Percentiles rank a stretch among this genome's conserved stretches.
phyloP scores from a whole-genome alignment of 1,140 invertebrate species.

The Piezodorus guildinii region DNA sequence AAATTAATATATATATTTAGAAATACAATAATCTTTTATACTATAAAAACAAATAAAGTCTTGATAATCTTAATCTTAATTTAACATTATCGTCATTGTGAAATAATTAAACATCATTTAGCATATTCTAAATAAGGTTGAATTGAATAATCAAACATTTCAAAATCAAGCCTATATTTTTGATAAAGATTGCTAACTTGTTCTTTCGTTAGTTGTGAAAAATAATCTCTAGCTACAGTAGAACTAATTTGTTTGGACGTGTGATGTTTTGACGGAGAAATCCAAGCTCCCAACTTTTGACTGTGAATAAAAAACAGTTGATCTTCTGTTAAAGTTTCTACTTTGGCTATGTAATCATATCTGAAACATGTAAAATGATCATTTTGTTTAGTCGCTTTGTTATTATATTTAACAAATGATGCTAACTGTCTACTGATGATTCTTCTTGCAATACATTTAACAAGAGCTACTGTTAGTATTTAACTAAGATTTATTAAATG shows the following conservation, averaged over 20 bases:
- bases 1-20: too few relatives aligned
- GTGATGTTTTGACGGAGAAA: conserved; percentile 50
- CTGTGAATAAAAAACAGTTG: conserved; percentile 59
- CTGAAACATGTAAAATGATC: too few relatives aligned
- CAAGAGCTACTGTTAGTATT: too few relatives aligned
- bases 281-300: background rate
- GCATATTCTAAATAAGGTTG: conserved; percentile 55
- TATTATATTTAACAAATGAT: too few relatives aligned
- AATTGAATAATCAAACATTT: conserved; percentile 69
- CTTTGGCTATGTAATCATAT: conserved; percentile 21
- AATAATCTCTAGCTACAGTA: conserved; percentile 42
- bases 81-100: background rate
- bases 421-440: too few relatives aligned
- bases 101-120: conserved; percentile 27
- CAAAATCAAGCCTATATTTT: conserved; percentile 73
- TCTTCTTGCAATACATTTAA: too few relatives aligned
- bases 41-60: too few relatives aligned
- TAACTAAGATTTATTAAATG: too few relatives aligned
- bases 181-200: conserved; percentile 65
- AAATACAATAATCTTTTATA: too few relatives aligned
- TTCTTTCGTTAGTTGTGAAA: conserved; percentile 55
- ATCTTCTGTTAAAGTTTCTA: conserved; percentile 38
- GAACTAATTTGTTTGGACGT: conserved; percentile 51
- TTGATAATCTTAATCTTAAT: too few relatives aligned
- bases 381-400: too few relatives aligned